A percentile compares a stretch with the other conserved stretches of the same genome.
phyloP scores from a whole-genome alignment of 2,888 invertebrate genomes.

The Pammene fasciana region DNA sequence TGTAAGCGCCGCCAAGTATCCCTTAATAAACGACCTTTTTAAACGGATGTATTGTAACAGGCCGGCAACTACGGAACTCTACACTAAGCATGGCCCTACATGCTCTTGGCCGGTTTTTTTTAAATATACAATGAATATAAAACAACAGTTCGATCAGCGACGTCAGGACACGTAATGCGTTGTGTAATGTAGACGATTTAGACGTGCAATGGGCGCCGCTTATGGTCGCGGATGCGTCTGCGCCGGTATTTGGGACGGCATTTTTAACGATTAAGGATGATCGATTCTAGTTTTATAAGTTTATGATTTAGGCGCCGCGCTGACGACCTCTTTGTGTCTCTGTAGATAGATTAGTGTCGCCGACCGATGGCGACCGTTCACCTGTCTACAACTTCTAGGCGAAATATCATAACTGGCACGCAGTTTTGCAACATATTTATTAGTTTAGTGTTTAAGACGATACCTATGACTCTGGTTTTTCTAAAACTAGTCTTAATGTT shows the following conservation, averaged over 20 bases:
- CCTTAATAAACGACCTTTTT: too few relatives aligned
- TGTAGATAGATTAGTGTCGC: neutral
- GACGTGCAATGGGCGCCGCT: conserved; percentile 37
- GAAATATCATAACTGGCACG: too few relatives aligned
- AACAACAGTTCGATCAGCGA: neutral
- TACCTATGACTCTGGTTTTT: too few relatives aligned
- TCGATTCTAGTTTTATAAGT: conserved; percentile 19
- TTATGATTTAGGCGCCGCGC: conserved; percentile 21
- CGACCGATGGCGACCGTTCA: conserved; percentile 14
- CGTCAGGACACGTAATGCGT: conserved; percentile 39
- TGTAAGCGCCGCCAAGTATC: too few relatives aligned
- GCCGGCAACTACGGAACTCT: too few relatives aligned
- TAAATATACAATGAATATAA: neutral
- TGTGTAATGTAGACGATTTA: conserved; percentile 36
- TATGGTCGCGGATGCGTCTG: conserved; percentile 35
- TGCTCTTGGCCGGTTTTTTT: too few relatives aligned
- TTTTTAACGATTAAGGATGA: conserved; percentile 29
- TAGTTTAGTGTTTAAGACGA: too few relatives aligned
- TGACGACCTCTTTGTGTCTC: neutral
- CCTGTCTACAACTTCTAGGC: conserved; percentile 3
- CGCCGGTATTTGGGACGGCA: conserved; percentile 31
- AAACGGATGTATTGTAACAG: too few relatives aligned
- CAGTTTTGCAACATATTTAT: too few relatives aligned
- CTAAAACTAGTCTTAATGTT: too few relatives aligned
- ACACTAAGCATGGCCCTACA: too few relatives aligned